Conservation (phyloP, 2,888 invertebrate genomes). For the Gandaritis pyraliata region DNA sequence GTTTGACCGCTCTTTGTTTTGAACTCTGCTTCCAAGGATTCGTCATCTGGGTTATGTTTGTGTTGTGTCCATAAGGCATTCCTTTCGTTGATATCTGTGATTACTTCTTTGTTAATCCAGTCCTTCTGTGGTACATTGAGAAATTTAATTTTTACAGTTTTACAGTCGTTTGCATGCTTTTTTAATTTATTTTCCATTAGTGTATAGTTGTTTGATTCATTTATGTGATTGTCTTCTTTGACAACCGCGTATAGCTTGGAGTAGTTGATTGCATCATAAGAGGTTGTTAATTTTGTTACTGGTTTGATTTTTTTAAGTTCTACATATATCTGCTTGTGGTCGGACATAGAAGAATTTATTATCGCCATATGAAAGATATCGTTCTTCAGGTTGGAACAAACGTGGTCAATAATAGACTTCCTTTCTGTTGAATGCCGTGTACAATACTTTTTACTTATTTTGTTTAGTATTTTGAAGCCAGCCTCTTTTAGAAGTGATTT, state of each 20-base stretch:
- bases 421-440: constrained; percentile 27
- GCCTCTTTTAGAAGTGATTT: constrained; percentile 10
- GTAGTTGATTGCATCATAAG: too few species aligned
- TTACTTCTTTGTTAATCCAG: constrained; percentile 7
- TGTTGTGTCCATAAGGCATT: not conserved
- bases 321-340: constrained; percentile 36
- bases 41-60: not conserved
- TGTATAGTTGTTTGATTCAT: too few species aligned
- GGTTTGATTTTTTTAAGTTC: constrained; percentile 23
- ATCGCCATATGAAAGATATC: too few species aligned
- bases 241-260: too few species aligned
- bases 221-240: too few species aligned
- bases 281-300: not conserved
- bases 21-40: not conserved
- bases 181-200: too few species aligned
- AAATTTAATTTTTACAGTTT: too few species aligned
- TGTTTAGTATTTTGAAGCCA: constrained; percentile 21
- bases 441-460: constrained; percentile 24
- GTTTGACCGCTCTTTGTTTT: not conserved
- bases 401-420: constrained; percentile 31
- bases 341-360: constrained; percentile 13
- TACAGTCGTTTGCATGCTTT: too few species aligned
- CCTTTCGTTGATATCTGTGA: not conserved
- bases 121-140: constrained; percentile 11
- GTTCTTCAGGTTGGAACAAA: constrained; percentile 3